Evolutionary conservation across 2,797 vertebrate genomes (phyloP).

Genomic region (Masticophis lateralis): DNA sequence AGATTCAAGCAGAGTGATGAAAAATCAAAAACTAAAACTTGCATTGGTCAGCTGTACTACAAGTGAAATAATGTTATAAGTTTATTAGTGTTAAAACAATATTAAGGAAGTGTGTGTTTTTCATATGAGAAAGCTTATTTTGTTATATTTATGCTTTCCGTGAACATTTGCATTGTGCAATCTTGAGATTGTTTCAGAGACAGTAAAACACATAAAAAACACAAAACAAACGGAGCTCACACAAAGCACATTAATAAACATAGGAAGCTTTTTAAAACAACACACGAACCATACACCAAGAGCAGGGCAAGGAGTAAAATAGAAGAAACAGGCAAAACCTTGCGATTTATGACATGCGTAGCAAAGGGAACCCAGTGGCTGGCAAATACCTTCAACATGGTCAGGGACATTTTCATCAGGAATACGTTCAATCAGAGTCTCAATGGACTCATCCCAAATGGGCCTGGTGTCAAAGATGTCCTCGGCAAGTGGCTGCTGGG

Average conservation of each 20-base stretch:
- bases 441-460: slow-evolving; percentile 96
- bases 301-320: slow-evolving; percentile 44
- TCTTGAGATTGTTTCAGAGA: slow-evolving; percentile 86
- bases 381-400: slow-evolving; percentile 96
- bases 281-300: slow-evolving; percentile 50
- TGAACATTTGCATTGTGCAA: slow-evolving; percentile 75
- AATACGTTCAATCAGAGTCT: slow-evolving; percentile 99
- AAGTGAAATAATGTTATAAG: slow-evolving; percentile 46
- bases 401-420: slow-evolving; percentile 94
- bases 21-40: slow-evolving; percentile 72
- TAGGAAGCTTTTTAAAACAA: slow-evolving; percentile 70
- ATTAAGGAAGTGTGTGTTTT: slow-evolving; percentile 12
- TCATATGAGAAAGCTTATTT: slow-evolving; percentile 41
- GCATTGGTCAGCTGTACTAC: slow-evolving; percentile 50
- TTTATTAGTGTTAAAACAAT: slow-evolving; percentile 18
- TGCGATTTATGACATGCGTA: slow-evolving; percentile 81
- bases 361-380: slow-evolving; percentile 86
- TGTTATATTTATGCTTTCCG: slow-evolving; percentile 62
- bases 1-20: slow-evolving; percentile 44
- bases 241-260: slow-evolving; percentile 76
- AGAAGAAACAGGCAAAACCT: slow-evolving; percentile 47
- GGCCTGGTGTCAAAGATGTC: slow-evolving; percentile 97
- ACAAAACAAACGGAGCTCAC: slow-evolving; percentile 75
- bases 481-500: slow-evolving; percentile 89
- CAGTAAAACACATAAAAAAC: slow-evolving; percentile 70